phyloP scores from a whole-genome alignment of 2,113 vertebrate species.

The Saccopteryx bilineata region DNA sequence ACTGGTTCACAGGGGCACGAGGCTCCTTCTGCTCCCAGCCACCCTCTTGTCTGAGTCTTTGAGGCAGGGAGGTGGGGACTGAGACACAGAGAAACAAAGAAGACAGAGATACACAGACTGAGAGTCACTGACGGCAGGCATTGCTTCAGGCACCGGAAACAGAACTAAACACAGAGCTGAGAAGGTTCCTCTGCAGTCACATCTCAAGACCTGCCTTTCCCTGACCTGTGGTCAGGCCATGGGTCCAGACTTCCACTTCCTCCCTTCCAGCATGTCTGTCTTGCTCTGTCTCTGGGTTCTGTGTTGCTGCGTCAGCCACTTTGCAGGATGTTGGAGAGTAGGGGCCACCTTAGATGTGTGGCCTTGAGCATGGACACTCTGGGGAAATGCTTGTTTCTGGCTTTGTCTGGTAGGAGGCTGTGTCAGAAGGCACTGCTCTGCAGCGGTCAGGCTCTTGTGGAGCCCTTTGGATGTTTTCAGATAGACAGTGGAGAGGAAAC shows the following conservation, averaged over 20 bases:
- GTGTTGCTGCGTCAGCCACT: neutral
- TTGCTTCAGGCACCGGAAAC: fast-evolving
- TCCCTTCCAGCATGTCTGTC: neutral
- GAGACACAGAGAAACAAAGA: neutral
- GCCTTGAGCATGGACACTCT: neutral
- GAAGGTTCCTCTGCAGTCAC: neutral
- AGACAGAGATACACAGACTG: neutral
- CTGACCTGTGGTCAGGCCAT: fast-evolving
- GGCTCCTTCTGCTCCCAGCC: neutral
- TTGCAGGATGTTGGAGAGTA: neutral
- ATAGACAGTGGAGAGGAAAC: neutral
- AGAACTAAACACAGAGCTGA: no score
- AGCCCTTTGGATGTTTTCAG: neutral
- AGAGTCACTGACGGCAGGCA: neutral
- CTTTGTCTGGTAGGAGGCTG: neutral
- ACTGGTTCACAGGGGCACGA: neutral
- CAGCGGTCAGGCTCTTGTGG: neutral
- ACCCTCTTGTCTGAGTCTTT: neutral
- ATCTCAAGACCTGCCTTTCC: neutral
- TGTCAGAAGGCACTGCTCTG: neutral
- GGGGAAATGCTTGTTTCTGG: neutral
- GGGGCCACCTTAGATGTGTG: neutral
- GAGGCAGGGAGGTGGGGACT: neutral
- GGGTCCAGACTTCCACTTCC: neutral
- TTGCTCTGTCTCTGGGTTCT: neutral